Evolutionary conservation across 2,113 vertebrate species (phyloP), one percentile per base, ranked within the genome.

Genomic region (Semnornis frantzii): DNA sequence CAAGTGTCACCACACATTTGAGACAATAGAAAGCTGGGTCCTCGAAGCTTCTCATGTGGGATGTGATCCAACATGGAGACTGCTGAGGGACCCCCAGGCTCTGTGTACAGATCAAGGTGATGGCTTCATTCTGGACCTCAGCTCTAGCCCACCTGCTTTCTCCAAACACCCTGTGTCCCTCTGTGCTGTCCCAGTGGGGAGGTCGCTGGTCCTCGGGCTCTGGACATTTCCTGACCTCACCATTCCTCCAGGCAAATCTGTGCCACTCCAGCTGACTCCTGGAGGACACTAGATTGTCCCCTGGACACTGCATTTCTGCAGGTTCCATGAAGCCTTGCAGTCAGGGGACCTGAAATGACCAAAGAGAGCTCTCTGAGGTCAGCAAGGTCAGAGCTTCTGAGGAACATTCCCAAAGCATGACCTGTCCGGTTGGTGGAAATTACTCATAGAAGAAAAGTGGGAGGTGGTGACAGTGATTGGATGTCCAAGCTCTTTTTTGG

Each of bases 291-390:
- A 7, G 12, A 24, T n/a, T 65, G 42, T 69, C 37, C 16, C 20
- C 65, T 33, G 60, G 48, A 59, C 28, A 5, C 23, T 15, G 6
- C 31, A 13, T 19, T 62, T 82, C 57, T 79, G 13, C 33, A 5
- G 39, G 83, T 70, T 48, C 13, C 59, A 48, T 69, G 58, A 52
- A 89, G 23, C 15, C 6, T 25, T 0, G 0, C 4, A 4, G 21
- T 8, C 3, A 2, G 18, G 18, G 63, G n/a, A 15, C 11, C 4
- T 5, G 8, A 73, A 3, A 46, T 0, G 1, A 20, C 25, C 18
- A 2, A 18, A n/a, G 71, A 24, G 34, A 71, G 13, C 18, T 28
- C 23, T 75, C 55, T 30, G 64, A 34, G 59, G n/a, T 31, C 30
- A 34, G 13, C 15, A 27, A n/a, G 33, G 33, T 37, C 68, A 55